phyloP scores from a whole-genome alignment of 2,113 vertebrate genomes.

The Lampris megalopsis region DNA sequence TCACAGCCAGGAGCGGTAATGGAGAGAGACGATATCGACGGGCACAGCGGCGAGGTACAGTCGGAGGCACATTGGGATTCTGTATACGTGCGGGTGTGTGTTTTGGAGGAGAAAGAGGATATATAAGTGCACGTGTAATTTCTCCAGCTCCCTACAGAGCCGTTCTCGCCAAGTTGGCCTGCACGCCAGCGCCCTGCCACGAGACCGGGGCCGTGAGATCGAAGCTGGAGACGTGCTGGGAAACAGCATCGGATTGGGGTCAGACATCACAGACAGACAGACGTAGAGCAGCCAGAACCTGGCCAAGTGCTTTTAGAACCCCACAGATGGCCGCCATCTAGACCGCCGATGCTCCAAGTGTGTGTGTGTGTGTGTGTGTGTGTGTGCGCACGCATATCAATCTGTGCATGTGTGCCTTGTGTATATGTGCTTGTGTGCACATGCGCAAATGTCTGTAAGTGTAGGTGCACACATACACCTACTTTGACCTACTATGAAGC shows the following conservation, averaged over 20 bases:
- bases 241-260: constrained; percentile 66
- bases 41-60: not conserved
- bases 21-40: constrained; percentile 7
- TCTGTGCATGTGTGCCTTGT: not conserved
- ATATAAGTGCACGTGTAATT: constrained; percentile 6
- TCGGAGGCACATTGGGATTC: not conserved
- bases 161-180: constrained; percentile 61
- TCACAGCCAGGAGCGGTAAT: constrained; percentile 6
- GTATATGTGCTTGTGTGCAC: not conserved
- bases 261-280: constrained; percentile 49
- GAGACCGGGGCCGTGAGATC: constrained; percentile 73
- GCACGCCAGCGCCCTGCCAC: constrained; percentile 44
- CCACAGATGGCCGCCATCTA: constrained; percentile 66
- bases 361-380: not conserved
- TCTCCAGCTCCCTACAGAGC: constrained; percentile 35
- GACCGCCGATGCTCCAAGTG: constrained; percentile 34
- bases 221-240: constrained; percentile 64
- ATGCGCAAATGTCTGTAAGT: not conserved
- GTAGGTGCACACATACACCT: not conserved
- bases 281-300: constrained; percentile 35
- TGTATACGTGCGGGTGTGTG: not conserved
- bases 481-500: too few species aligned
- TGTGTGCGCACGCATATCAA: not conserved
- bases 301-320: constrained; percentile 62
- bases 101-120: not conserved